Conservation (phyloP, 1,140 invertebrate genomes). For the Triops longicaudatus region DNA sequence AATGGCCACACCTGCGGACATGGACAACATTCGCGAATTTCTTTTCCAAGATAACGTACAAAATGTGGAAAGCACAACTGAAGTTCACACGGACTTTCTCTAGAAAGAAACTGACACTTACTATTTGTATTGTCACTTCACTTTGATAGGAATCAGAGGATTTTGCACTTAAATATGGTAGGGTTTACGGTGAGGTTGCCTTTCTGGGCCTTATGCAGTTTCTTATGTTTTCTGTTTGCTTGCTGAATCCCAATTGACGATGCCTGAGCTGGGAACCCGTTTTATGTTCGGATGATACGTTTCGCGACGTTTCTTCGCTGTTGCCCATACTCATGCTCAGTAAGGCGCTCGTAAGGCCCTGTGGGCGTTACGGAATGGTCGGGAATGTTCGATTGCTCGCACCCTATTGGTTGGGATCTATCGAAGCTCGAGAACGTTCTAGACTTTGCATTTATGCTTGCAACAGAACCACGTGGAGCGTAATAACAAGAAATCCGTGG, state of each 20-base stretch:
- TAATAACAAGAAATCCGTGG: neutral
- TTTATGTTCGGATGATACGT: neutral
- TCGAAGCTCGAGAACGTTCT: neutral
- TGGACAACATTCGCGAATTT: no score
- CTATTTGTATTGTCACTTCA: no score
- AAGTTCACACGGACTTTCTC: no score
- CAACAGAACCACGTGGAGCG: neutral
- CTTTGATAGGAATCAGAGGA: neutral
- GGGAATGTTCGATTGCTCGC: neutral
- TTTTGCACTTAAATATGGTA: neutral
- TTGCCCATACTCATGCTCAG: neutral
- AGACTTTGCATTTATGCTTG: neutral
- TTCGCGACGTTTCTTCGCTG: neutral
- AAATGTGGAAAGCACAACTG: no score
- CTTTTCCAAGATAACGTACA: no score
- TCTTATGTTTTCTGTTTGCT: neutral
- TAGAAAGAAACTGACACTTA: no score
- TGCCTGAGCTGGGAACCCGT: neutral
- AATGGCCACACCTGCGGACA: no score
- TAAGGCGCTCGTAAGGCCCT: neutral
- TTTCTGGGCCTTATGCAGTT: neutral
- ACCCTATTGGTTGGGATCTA: neutral
- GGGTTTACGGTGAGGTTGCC: neutral
- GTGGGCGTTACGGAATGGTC: neutral
- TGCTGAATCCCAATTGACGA: neutral